Evolutionary conservation across 2,113 vertebrate genomes (phyloP), one percentile per base, ranked within the genome.

Genomic region (Fregetta grallaria): DNA sequence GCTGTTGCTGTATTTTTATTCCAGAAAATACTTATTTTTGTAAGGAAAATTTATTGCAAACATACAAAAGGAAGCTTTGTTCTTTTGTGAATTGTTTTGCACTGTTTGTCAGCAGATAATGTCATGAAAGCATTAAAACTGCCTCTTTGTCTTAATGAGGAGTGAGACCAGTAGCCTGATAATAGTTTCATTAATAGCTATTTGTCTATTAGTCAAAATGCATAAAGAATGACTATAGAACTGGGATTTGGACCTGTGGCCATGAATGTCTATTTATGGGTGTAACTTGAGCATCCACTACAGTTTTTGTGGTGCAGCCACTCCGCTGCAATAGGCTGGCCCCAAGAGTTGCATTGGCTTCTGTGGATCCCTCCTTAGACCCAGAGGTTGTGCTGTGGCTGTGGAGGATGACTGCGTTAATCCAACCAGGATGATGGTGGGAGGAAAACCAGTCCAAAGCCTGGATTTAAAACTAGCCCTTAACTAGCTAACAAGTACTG

Each of bases 301-400:
- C 12, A 15, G 7, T 26, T 61, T 38, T 78, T 34, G 17, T 72
- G 36, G 27, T 75, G 78, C 34, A 76, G 30, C 18, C n/a, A 13
- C 34, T 71, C 53, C 3, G 6, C 50, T 62, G 47, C 36, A 21
- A 17, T 8, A 55, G 17, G 6, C 40, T 50, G 63, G n/a, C 30
- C 23, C 63, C 0, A 0, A 75, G 56, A 55, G 22, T 49, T 73
- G 26, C 0, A 0, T 4, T 75, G 52, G 22, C 22, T 77, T 42
- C 38, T 80, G 30, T 66, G 36, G 44, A 36, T 45, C 36, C 32
- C 15, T 62, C 15, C n/a, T 19, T 12, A 1, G 4, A 79, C 26
- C 16, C 30, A 52, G 38, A 62, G 40, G 32, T 26, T 32, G 47
- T 55, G n/a, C 40, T 61, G 42, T 15, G 40, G 22, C 62, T 63